A percentile compares a stretch with the other conserved stretches of the same genome.
Evolutionary conservation across 2,888 invertebrate genomes (phyloP).

Genomic region (Bellardia pandia): DNA sequence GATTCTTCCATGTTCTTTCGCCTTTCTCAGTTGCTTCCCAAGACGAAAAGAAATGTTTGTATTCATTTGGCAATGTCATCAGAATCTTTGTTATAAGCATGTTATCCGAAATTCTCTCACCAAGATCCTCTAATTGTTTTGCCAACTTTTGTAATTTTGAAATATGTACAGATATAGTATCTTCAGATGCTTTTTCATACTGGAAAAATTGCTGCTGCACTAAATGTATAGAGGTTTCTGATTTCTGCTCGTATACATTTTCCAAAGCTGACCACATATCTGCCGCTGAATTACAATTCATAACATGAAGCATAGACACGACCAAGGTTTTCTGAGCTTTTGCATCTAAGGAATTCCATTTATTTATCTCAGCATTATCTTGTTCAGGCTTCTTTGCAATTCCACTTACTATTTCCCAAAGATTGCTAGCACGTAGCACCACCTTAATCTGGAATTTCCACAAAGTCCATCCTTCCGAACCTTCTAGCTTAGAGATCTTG

Average conservation of each 20-base stretch:
- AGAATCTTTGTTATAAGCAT: conserved; percentile 75
- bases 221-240: conserved; percentile 78
- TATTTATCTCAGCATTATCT: too few species aligned
- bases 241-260: conserved; percentile 79
- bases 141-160: conserved; percentile 62
- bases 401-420: too few species aligned
- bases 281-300: too few species aligned
- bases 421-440: too few species aligned
- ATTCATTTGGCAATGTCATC: conserved; percentile 75
- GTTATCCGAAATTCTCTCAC: conserved; percentile 70
- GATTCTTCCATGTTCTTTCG: conserved; percentile 72
- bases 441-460: too few species aligned
- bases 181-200: conserved; percentile 67
- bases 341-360: too few species aligned
- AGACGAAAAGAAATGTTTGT: conserved; percentile 74
- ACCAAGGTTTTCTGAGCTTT: too few species aligned
- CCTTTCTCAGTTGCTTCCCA: conserved; percentile 74
- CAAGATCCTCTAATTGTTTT: conserved; percentile 70
- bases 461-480: too few species aligned
- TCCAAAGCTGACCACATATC: conserved; percentile 71
- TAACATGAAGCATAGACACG: too few species aligned
- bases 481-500: too few species aligned
- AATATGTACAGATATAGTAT: conserved; percentile 61
- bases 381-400: too few species aligned
- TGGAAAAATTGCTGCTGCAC: conserved; percentile 77